phyloP scores from a whole-genome alignment of 1,140 invertebrate genomes.

The Drosophila arawakana region DNA sequence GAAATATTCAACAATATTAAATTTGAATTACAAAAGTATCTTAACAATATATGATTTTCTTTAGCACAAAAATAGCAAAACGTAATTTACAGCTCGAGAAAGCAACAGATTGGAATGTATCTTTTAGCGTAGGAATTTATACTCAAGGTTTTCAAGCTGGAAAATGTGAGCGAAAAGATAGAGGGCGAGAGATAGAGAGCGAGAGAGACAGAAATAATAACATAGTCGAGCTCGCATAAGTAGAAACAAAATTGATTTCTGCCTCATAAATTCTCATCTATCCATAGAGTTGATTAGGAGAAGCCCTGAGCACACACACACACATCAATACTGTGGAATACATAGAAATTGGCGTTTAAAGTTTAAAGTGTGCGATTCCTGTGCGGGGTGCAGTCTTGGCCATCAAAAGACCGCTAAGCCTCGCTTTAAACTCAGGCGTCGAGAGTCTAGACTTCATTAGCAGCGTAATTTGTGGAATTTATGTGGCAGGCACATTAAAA shows the following conservation, averaged over 20 bases:
- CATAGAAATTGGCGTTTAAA: background rate
- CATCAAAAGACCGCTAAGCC: slow-evolving; percentile 32
- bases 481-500: slow-evolving; percentile 78
- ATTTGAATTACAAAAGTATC: too few species aligned
- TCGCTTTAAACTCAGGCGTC: slow-evolving; percentile 47
- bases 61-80: background rate
- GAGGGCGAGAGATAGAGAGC: background rate
- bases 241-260: slow-evolving; percentile 27
- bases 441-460: slow-evolving; percentile 82
- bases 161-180: background rate
- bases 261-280: slow-evolving; percentile 32
- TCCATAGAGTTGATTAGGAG: slow-evolving; percentile 8
- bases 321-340: background rate
- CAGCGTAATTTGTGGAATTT: slow-evolving; percentile 78
- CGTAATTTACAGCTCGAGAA: background rate
- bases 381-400: slow-evolving; percentile 16
- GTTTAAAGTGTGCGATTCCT: background rate
- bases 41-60: background rate
- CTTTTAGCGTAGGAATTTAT: background rate
- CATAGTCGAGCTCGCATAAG: background rate
- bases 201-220: background rate
- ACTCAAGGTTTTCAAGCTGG: slow-evolving; percentile 8
- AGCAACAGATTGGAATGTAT: background rate
- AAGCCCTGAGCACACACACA: slow-evolving; percentile 9
- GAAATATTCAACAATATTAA: too few species aligned